Evolutionary conservation across 2,888 invertebrate genomes (phyloP).

Genomic region (Drosophila colorata): DNA sequence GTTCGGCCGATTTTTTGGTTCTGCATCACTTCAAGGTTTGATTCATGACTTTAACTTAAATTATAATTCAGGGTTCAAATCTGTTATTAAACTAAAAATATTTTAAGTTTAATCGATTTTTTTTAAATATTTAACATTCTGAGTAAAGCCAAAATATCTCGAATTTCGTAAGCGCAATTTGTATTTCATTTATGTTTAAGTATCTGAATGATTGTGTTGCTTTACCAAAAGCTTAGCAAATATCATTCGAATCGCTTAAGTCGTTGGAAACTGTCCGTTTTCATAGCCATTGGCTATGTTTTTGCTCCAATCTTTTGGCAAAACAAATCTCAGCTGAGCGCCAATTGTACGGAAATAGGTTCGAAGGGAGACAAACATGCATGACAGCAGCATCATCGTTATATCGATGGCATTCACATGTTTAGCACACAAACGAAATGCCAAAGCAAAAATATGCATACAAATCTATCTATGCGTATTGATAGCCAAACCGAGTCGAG

Average conservation of each 20-base stretch:
- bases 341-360: conserved; percentile 17
- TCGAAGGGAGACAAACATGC: conserved; percentile 15
- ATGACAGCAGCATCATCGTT: conserved; percentile 63
- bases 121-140: background rate
- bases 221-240: background rate
- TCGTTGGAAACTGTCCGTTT: conserved; percentile 12
- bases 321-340: conserved; percentile 68
- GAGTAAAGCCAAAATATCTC: too few species aligned
- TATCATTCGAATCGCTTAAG: conserved; percentile 10
- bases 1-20: too few species aligned
- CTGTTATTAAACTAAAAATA: too few species aligned
- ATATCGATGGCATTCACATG: conserved; percentile 78
- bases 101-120: too few species aligned
- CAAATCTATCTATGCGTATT: conserved; percentile 73
- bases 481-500: conserved; percentile 57
- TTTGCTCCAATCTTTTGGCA: conserved; percentile 39
- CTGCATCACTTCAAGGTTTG: too few species aligned
- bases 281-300: conserved; percentile 7
- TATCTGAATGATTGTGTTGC: background rate
- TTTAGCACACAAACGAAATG: conserved; percentile 80
- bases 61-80: too few species aligned
- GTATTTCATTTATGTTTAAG: background rate
- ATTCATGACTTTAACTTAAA: too few species aligned
- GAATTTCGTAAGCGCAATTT: background rate
- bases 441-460: conserved; percentile 78